Evolutionary conservation across 2,888 invertebrate species (phyloP).

Genomic region (Drosophila atripex): DNA sequence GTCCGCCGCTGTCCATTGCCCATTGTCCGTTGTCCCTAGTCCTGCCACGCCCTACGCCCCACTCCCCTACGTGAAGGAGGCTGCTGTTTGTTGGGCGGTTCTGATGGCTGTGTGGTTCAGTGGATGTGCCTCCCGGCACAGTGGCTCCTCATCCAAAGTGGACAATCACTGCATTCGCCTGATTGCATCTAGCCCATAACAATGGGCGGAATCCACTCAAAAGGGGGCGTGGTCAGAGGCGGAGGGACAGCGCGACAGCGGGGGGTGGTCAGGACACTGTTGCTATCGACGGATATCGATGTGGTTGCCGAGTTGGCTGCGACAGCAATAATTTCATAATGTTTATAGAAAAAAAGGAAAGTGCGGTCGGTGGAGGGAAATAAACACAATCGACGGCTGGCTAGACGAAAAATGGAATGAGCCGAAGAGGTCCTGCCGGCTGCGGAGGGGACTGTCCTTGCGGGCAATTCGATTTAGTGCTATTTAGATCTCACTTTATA

Average conservation of each 20-base stretch:
- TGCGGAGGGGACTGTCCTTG: neutral
- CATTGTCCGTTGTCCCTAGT: neutral
- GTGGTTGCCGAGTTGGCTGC: constrained; percentile 25
- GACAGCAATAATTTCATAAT: constrained; percentile 57
- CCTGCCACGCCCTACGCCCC: neutral
- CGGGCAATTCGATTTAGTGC: neutral
- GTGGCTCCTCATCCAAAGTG: constrained; percentile 53
- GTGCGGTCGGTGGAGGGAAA: constrained; percentile 6
- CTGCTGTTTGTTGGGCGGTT: constrained; percentile 70
- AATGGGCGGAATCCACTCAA: constrained; percentile 6
- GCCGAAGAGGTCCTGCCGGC: neutral
- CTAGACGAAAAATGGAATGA: constrained; percentile 13
- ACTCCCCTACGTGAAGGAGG: neutral
- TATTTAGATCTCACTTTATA: neutral
- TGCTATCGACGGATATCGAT: constrained; percentile 8
- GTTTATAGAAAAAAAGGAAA: constrained; percentile 24
- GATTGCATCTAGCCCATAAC: constrained; percentile 54
- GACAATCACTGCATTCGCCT: constrained; percentile 71
- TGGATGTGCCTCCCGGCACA: constrained; percentile 25
- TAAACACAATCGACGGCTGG: constrained; percentile 4
- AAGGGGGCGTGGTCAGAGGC: neutral
- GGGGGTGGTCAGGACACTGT: constrained; percentile 10
- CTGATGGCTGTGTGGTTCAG: constrained; percentile 42
- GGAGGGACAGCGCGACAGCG: neutral
- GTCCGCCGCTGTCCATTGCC: neutral